Base-by-base conservation (phyloP, 2,888 invertebrate genomes). In the Drosophila siamana region DNA sequence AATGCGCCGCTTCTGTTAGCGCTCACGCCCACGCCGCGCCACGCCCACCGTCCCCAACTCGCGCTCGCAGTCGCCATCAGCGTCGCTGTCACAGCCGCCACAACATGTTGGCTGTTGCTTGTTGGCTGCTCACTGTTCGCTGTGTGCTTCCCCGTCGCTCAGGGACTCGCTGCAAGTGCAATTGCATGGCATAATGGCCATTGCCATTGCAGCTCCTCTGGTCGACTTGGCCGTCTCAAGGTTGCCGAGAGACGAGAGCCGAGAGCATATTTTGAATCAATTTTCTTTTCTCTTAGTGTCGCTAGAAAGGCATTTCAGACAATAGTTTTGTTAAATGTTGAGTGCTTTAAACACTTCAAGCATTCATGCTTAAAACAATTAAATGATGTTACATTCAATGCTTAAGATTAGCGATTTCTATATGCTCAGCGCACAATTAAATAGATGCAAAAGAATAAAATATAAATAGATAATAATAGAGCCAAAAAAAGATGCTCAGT, bases 121-220 rank as follows among this genome's bases (percentile, higher is more conserved):
- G 33, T n/a, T 33, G 33, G 30, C 30, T 7, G 8, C 26, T 7
- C n/a, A n/a, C n/a, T n/a, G 28, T 28, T 30, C 24, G 33, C 5
- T 19, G 19, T 22, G 69, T 78, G 62, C 54, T 69, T 74, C 65
- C 65, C 78, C 50, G 15, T 65, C 48, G 44, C 6, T 48, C 38
- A 64, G 59, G 41, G 48, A 60, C 46, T n/a, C n/a, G n/a, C n/a
- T 40, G 24, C 55, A 26, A 56, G 28, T 51, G 55, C 50, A 59
- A 38, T 33, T 26, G 43, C 24, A 15, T 28, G 36, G 41, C 40
- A 22, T 40, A 47, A 8, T 13, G 28, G 38, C 11, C 52, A 52
- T 24, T 6, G 51, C n/a, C 15, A 13, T 15, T 38, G 15, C 13
- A 36, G 38, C 22, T 51, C 22, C 22, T 33, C 36, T 7, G 15